These are phyloP conservation scores for Amaurobius ferox DNA, from an alignment of 2,888 invertebrate species.

Conservation along the genomic window DNA sequence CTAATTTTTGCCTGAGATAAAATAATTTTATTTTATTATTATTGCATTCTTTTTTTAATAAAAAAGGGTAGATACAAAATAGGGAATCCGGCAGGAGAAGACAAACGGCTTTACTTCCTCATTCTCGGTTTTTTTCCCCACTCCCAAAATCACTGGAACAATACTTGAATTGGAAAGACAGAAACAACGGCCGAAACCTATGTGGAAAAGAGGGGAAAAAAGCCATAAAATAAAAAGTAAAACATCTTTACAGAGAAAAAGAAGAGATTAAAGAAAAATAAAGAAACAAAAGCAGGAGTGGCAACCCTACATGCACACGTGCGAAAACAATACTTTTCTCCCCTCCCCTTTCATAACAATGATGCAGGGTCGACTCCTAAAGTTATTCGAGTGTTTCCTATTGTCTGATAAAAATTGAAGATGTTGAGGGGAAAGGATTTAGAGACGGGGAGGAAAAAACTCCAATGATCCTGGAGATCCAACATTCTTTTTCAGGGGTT, in stretches of 20 bases:
- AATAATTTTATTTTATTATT: conserved; percentile 14
- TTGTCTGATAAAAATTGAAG: conserved; percentile 65
- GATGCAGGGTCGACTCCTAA: conserved; percentile 13
- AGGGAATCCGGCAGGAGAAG: conserved; percentile 9
- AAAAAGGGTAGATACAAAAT: background rate
- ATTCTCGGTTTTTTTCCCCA: background rate
- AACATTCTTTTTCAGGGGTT: conserved; percentile 23
- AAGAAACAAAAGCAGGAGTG: conserved; percentile 11
- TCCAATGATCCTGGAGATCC: conserved; percentile 32
- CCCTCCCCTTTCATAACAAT: conserved; percentile 30
- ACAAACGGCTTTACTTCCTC: conserved; percentile 18
- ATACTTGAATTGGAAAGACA: conserved; percentile 26
- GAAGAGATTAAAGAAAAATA: conserved; percentile 13
- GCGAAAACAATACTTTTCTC: conserved; percentile 59
- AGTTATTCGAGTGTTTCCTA: conserved; percentile 63
- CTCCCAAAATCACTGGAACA: conserved; percentile 38
- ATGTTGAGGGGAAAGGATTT: conserved; percentile 26
- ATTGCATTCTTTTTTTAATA: background rate
- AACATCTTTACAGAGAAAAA: background rate
- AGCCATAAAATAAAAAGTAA: background rate
- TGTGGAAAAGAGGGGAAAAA: background rate
- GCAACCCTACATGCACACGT: conserved; percentile 37
- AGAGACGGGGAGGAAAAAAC: background rate
- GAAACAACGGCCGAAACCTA: conserved; percentile 40
- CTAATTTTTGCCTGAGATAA: conserved; percentile 3